Evolutionary conservation across 2,888 invertebrate species (phyloP).

Genomic region (Drosophila algonquin): DNA sequence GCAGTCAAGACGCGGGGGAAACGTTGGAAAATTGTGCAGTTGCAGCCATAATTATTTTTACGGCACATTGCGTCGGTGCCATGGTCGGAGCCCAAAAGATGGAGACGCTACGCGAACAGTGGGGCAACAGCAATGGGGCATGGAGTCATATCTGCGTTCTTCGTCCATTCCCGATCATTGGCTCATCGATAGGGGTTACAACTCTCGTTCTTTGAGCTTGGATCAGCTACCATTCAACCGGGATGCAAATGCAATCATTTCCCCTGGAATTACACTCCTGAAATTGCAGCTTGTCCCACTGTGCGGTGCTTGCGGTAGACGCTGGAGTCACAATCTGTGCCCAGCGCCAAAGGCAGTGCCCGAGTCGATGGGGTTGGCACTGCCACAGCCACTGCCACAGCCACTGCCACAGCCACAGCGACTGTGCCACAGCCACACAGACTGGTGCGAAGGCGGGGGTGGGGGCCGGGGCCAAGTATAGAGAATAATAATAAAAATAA

Average conservation of each 20-base stretch:
- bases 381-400: not conserved
- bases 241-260: too few species aligned
- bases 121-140: slow-evolving; percentile 22
- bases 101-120: slow-evolving; percentile 23
- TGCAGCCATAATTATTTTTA: slow-evolving; percentile 79
- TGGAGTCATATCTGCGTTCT: too few species aligned
- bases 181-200: too few species aligned
- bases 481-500: slow-evolving; percentile 79
- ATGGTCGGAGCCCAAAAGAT: slow-evolving; percentile 38
- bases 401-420: slow-evolving; percentile 24
- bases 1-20: not conserved
- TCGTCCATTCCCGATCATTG: too few species aligned
- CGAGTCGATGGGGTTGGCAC: too few species aligned
- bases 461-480: slow-evolving; percentile 27
- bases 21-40: slow-evolving; percentile 71
- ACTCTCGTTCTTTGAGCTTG: too few species aligned
- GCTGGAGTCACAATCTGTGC: slow-evolving; percentile 7
- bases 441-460: too few species aligned
- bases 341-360: slow-evolving; percentile 2
- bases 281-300: too few species aligned
- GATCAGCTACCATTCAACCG: too few species aligned
- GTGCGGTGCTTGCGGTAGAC: too few species aligned
- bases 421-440: too few species aligned
- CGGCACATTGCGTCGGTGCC: slow-evolving; percentile 73
- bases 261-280: too few species aligned